Conservation (phyloP, 1,140 invertebrate genomes). For the Zaprionus ghesquierei region DNA sequence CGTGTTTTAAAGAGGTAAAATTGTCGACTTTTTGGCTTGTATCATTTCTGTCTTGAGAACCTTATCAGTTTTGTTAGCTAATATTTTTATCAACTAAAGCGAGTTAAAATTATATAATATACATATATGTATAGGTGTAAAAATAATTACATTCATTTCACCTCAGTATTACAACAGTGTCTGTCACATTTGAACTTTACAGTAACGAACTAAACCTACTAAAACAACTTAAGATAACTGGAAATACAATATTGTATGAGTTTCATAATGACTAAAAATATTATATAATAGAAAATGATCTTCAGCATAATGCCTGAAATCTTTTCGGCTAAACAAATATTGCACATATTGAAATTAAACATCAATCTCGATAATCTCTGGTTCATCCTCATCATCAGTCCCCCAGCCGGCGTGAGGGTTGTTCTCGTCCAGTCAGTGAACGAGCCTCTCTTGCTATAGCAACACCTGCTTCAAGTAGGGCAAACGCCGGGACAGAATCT, state of each 20-base stretch:
- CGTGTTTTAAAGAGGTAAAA: slow-evolving; percentile 38
- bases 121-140: neutral
- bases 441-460: slow-evolving; percentile 73
- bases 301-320: neutral
- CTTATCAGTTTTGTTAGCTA: neutral
- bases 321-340: neutral
- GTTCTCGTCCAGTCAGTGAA: slow-evolving; percentile 57
- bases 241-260: neutral
- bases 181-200: slow-evolving; percentile 22
- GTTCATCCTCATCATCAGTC: slow-evolving; percentile 27
- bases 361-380: slow-evolving; percentile 51
- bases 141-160: slow-evolving; percentile 46
- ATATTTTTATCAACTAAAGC: slow-evolving; percentile 1
- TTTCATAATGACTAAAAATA: neutral
- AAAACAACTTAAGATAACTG: neutral
- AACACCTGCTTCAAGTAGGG: slow-evolving; percentile 60
- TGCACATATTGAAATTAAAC: slow-evolving; percentile 32
- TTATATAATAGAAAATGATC: neutral
- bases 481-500: slow-evolving; percentile 28
- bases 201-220: slow-evolving; percentile 2
- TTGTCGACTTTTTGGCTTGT: slow-evolving; percentile 51
- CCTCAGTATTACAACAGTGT: slow-evolving; percentile 34
- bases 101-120: neutral
- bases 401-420: slow-evolving; percentile 41
- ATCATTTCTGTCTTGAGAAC: slow-evolving; percentile 33